Percentiles rank a stretch among this genome's conserved stretches.
phyloP scores from a whole-genome alignment of 2,888 invertebrate species.

The Nycteola revayana region DNA sequence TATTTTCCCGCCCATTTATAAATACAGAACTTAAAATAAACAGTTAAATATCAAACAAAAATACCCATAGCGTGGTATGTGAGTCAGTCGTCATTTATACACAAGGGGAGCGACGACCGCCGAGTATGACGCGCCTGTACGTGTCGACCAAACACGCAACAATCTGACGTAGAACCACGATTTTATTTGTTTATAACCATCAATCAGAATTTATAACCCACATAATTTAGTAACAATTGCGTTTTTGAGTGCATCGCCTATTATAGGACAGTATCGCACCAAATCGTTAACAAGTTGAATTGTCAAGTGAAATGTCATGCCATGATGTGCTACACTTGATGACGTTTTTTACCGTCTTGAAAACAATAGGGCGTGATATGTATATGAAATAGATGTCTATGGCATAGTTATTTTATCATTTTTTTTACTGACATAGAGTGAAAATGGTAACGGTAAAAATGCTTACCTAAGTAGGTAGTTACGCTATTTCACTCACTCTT shows the following conservation, averaged over 20 bases:
- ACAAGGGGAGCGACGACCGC: constrained; percentile 70
- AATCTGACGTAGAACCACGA: constrained; percentile 25
- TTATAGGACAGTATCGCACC: constrained; percentile 16
- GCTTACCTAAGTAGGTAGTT: too few species aligned
- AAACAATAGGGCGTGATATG: too few species aligned
- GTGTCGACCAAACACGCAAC: constrained; percentile 34
- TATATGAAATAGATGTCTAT: too few species aligned
- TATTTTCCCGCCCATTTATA: too few species aligned
- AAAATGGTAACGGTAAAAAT: too few species aligned
- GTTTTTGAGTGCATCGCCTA: constrained; percentile 21
- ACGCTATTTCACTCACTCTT: too few species aligned
- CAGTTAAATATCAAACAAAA: constrained; percentile 19
- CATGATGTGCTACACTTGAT: too few species aligned
- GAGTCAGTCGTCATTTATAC: constrained; percentile 60
- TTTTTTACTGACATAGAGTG: too few species aligned
- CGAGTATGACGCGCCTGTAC: constrained; percentile 47
- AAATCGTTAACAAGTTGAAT: too few species aligned
- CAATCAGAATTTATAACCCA: constrained; percentile 34
- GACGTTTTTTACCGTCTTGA: too few species aligned
- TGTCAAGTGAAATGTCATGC: too few species aligned
- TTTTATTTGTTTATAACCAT: constrained; percentile 31
- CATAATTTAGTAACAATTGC: constrained; percentile 27
- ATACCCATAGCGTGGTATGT: constrained; percentile 54
- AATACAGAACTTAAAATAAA: not conserved
- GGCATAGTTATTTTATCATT: too few species aligned